These are phyloP conservation scores for Lepus timidus DNA, from an alignment of 2,113 vertebrate genomes.

Conservation along the genomic window DNA sequence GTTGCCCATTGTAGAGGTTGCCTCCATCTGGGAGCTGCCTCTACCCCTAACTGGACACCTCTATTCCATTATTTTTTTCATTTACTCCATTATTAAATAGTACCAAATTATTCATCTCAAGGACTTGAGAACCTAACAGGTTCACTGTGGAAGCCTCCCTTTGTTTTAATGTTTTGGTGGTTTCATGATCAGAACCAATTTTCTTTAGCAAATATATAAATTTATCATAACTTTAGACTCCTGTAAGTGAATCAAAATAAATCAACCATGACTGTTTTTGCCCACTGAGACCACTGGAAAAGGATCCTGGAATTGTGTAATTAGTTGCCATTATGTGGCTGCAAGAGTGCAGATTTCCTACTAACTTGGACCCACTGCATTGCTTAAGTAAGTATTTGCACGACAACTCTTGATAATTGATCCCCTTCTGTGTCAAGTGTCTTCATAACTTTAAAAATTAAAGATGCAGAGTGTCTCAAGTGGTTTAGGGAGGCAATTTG, in stretches of 20 bases:
- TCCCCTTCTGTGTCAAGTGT: slow-evolving; percentile 93
- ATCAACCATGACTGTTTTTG: slow-evolving; percentile 89
- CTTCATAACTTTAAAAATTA: slow-evolving; percentile 96
- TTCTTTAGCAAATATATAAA: slow-evolving; percentile 92
- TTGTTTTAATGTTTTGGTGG: slow-evolving; percentile 91
- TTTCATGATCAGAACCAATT: slow-evolving; percentile 90
- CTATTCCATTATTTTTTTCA: not conserved
- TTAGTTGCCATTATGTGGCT: slow-evolving; percentile 86
- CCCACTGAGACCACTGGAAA: slow-evolving; percentile 82
- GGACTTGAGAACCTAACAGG: slow-evolving; percentile 80
- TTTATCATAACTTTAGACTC: slow-evolving; percentile 89
- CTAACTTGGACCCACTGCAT: slow-evolving; percentile 85
- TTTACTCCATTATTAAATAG: slow-evolving; percentile 38
- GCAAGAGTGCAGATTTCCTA: slow-evolving; percentile 89
- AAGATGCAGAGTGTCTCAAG: slow-evolving; percentile 90
- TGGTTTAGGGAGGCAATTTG: slow-evolving; percentile 91
- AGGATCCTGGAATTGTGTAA: slow-evolving; percentile 87
- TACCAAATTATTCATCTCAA: slow-evolving; percentile 73
- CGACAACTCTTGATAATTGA: slow-evolving; percentile 93
- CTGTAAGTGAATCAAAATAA: slow-evolving; percentile 91
- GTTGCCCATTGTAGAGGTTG: not conserved
- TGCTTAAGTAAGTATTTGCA: slow-evolving; percentile 95
- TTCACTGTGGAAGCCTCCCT: slow-evolving; percentile 78
- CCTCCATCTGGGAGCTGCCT: not conserved
- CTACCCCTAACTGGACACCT: not conserved